Conservation (phyloP, 2,113 vertebrate genomes). For the Seriola rivoliana region DNA sequence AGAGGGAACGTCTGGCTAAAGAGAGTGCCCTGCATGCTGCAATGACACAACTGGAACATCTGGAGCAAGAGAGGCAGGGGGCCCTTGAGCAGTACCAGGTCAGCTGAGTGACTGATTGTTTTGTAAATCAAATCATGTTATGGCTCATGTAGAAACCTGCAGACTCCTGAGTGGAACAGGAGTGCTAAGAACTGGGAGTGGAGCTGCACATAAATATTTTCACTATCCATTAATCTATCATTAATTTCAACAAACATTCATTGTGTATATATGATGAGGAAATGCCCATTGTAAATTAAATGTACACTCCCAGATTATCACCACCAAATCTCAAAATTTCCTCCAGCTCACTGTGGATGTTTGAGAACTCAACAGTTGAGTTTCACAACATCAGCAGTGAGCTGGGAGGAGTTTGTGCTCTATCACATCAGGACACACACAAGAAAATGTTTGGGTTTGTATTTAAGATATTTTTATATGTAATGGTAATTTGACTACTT, state of each 20-base stretch:
- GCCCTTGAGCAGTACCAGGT: conserved; percentile 96
- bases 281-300: background rate
- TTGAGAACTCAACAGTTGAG: too few species aligned
- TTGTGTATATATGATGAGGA: background rate
- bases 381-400: background rate
- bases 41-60: conserved; percentile 91
- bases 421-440: too few species aligned
- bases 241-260: background rate
- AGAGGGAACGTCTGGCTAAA: conserved; percentile 89
- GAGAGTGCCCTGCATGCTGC: conserved; percentile 91
- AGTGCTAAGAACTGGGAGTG: too few species aligned
- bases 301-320: background rate
- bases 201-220: too few species aligned
- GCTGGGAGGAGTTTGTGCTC: background rate
- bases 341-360: too few species aligned
- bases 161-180: too few species aligned
- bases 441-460: background rate
- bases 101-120: conserved; percentile 16
- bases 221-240: too few species aligned
- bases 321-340: background rate
- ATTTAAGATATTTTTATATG: background rate
- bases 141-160: too few species aligned
- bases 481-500: background rate
- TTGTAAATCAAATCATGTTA: background rate
- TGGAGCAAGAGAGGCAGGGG: conserved; percentile 90